phyloP scores from a whole-genome alignment of 1,140 invertebrate genomes.

The Coboldia fuscipes region DNA sequence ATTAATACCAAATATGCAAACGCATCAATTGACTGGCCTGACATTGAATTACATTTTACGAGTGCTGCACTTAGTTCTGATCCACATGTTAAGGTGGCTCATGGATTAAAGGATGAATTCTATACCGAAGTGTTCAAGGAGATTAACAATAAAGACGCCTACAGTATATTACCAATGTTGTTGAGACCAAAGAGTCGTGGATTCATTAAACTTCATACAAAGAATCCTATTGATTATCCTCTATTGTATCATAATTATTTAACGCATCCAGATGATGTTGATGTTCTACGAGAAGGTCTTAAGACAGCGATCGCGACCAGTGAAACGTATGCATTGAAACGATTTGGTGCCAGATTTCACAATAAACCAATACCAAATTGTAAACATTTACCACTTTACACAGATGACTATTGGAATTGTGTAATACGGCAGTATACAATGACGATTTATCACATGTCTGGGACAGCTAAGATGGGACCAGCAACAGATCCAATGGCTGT shows the following conservation, averaged over 20 bases:
- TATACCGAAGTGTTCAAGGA: slow-evolving; percentile 48
- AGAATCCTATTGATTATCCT: slow-evolving; percentile 67
- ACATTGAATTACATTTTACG: slow-evolving; percentile 71
- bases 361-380: slow-evolving; percentile 52
- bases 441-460: slow-evolving; percentile 71
- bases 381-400: slow-evolving; percentile 46
- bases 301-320: slow-evolving; percentile 61
- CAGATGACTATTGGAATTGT: slow-evolving; percentile 71
- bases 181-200: slow-evolving; percentile 68
- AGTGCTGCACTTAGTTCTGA: slow-evolving; percentile 56
- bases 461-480: slow-evolving; percentile 71
- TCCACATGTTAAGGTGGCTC: slow-evolving; percentile 48
- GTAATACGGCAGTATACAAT: slow-evolving; percentile 57
- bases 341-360: slow-evolving; percentile 54
- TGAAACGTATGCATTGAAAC: slow-evolving; percentile 43
- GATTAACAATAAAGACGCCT: slow-evolving; percentile 48
- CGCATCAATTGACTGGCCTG: slow-evolving; percentile 63
- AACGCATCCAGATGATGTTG: slow-evolving; percentile 56
- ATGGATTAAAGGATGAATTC: slow-evolving; percentile 56
- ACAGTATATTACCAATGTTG: slow-evolving; percentile 68
- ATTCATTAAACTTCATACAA: slow-evolving; percentile 45
- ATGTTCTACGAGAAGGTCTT: slow-evolving; percentile 59
- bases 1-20: slow-evolving; percentile 75
- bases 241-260: slow-evolving; percentile 77
- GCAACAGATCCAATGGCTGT: slow-evolving; percentile 52